Conservation (phyloP, 2,113 vertebrate species). For the Marmota flaviventris region DNA sequence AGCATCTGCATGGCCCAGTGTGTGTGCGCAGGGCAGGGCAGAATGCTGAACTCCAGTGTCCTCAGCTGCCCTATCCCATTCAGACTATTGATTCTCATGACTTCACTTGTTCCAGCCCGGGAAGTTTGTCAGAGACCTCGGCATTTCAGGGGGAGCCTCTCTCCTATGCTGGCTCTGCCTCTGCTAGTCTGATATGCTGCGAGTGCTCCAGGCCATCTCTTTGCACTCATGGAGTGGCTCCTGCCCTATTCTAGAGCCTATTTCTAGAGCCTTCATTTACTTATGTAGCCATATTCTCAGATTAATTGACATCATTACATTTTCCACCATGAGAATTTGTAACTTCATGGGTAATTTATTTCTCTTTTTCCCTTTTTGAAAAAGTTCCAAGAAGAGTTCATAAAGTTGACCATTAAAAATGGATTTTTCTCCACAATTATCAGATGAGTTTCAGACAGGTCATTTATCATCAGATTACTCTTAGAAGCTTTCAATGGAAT, state of each 20-base stretch:
- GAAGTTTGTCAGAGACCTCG: background rate
- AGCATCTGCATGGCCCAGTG: fast-evolving
- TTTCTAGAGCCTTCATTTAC: slow-evolving; percentile 44
- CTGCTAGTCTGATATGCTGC: background rate
- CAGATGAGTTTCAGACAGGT: slow-evolving; percentile 65
- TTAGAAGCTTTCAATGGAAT: slow-evolving; percentile 42
- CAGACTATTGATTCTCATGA: background rate
- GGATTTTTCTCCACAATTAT: slow-evolving; percentile 86
- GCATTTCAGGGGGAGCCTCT: background rate
- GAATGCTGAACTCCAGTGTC: background rate
- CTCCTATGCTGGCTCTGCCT: fast-evolving
- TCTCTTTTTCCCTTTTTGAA: slow-evolving; percentile 77
- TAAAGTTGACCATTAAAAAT: slow-evolving; percentile 85
- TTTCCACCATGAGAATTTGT: slow-evolving; percentile 60
- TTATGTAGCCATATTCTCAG: background rate
- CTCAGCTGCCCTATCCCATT: background rate
- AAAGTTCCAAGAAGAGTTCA: slow-evolving; percentile 86
- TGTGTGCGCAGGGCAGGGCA: background rate
- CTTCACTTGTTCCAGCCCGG: no score
- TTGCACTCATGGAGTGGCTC: background rate
- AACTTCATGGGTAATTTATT: slow-evolving; percentile 77
- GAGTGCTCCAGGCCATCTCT: background rate
- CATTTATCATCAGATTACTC: slow-evolving; percentile 73
- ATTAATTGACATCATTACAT: slow-evolving; percentile 64
- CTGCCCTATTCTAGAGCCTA: background rate